phyloP scores from a whole-genome alignment of 2,888 invertebrate genomes.

The Odontocolon sp. region DNA sequence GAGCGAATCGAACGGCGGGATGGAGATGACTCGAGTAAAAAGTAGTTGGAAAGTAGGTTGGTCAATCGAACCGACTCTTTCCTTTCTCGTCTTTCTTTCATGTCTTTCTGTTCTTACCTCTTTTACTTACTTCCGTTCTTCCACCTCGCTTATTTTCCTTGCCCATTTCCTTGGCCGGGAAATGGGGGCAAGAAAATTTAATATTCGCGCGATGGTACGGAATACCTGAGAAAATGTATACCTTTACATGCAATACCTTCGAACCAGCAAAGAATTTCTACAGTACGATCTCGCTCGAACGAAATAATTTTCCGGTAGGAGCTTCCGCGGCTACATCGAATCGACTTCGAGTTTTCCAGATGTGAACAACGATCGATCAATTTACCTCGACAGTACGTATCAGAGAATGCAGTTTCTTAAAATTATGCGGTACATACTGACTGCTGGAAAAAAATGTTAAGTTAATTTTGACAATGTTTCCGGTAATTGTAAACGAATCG shows the following conservation, averaged over 20 bases:
- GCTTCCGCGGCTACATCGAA: neutral
- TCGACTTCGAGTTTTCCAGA: neutral
- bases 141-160: neutral
- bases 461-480: no score
- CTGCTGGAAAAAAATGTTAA: no score
- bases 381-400: neutral
- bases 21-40: neutral
- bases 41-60: slow-evolving; percentile 23
- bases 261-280: no score
- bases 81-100: neutral
- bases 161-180: neutral
- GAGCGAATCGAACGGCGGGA: neutral
- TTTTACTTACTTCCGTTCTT: neutral
- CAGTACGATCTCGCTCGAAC: neutral
- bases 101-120: neutral
- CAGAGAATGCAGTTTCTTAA: neutral
- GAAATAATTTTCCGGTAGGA: slow-evolving; percentile 12
- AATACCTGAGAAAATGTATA: neutral
- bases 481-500: no score
- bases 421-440: neutral
- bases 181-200: slow-evolving; percentile 38
- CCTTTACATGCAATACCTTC: no score
- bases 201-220: slow-evolving; percentile 45
- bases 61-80: slow-evolving; percentile 18
- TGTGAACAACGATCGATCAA: slow-evolving; percentile 4